Conservation (phyloP, 1,140 invertebrate genomes). For the Marisa cornuarietis region DNA sequence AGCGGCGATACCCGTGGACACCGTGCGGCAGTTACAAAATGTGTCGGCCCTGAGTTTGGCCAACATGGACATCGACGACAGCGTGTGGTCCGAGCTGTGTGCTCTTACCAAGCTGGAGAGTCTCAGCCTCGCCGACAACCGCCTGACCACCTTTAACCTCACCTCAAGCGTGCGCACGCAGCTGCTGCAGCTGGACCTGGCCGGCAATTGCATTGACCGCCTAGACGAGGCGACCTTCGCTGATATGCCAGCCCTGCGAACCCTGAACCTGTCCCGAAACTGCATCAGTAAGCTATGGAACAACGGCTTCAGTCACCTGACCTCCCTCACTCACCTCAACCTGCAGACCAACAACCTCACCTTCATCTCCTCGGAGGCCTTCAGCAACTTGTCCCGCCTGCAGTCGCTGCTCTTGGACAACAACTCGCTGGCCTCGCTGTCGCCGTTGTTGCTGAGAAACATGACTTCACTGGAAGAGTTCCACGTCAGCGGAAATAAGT, state of each 20-base stretch:
- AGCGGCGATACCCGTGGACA: constrained; percentile 1
- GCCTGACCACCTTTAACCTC: constrained; percentile 3
- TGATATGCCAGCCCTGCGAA: background rate
- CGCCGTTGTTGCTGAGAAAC: background rate
- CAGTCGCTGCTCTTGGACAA: constrained; percentile 16
- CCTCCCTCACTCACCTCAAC: constrained; percentile 3
- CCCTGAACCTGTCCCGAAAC: constrained; percentile 9
- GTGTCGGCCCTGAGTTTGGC: constrained; percentile 17
- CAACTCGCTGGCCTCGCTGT: constrained; percentile 19
- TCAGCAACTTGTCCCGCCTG: constrained; percentile 14
- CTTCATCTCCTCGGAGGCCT: background rate
- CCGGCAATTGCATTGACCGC: background rate
- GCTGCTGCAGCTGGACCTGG: constrained; percentile 3
- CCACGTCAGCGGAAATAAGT: constrained; percentile 14
- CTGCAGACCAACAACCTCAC: constrained; percentile 23
- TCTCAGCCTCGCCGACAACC: constrained; percentile 14
- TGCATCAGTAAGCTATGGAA: background rate
- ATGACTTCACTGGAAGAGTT: constrained; percentile 17
- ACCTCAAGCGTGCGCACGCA: background rate
- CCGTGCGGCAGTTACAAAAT: constrained; percentile 4
- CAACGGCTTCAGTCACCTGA: constrained; percentile 13
- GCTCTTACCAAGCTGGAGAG: background rate
- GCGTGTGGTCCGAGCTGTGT: constrained; percentile 19
- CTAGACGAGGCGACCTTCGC: background rate
- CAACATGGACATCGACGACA: constrained; percentile 19